Evolutionary conservation across 2,797 vertebrate genomes (phyloP), one percentile per base, ranked within the genome.

Genomic region (Leucoraja ocellata): DNA sequence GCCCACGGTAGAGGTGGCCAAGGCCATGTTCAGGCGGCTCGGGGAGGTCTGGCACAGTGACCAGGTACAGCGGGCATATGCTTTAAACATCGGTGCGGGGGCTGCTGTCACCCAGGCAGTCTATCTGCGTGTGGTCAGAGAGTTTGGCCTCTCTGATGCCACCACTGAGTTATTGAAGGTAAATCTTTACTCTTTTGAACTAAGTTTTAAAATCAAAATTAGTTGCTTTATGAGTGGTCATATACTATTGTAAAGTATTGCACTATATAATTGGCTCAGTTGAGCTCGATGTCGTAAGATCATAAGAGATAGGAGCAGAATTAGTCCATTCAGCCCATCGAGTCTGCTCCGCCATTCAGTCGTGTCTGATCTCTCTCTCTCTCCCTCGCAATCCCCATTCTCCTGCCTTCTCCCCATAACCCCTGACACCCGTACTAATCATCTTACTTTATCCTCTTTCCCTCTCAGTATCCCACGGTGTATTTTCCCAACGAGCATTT

Each of bases 401-500:
- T 54, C 46, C 46, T 5, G 4, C 46, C 46, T 54, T 54, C 46
- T 54, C 46, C 46, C 46, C 46, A 5, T 54, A 54, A 54, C 4
- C 46, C 46, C 46, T 54, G 46, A 54, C 46, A 54, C 46, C 46
- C 46, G 46, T 54, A 54, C 46, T 54, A 54, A 54, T 54, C 46
- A 5, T 54, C 46, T 54, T 54, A 5, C 46, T 54, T 54, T 54
- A 5, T 54, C 46, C 39, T 68, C 65, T 39, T 73, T 91, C 88
- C 88, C 23, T 65, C n/a, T 32, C 88, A 91, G 88, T 91, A 91
- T 73, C 88, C 88, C 9, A 32, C 68, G 0, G 88, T 91, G 32
- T 73, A 91, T 73, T 91, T 91, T 73, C 88, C 88, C 8, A 91
- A 91, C 14, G 88, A 91, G 2, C 88, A 91, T 2, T 25, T 91